Percentiles rank a stretch among this genome's conserved stretches.
phyloP scores from a whole-genome alignment of 2,113 vertebrate species.

The Empidonax alnorum region DNA sequence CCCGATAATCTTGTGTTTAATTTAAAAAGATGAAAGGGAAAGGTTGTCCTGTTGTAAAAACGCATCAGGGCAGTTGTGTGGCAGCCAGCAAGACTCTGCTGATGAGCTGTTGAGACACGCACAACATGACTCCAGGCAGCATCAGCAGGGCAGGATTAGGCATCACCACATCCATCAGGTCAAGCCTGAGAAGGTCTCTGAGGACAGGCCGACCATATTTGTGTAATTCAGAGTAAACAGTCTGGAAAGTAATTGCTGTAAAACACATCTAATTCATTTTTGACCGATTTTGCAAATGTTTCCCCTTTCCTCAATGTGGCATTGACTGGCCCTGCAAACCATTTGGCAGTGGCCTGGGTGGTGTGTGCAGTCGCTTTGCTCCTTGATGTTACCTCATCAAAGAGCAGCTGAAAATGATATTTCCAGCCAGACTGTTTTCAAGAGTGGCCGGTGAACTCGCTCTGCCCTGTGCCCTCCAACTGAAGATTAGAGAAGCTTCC shows the following conservation, averaged over 20 bases:
- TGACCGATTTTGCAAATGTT: neutral
- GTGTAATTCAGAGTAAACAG: slow-evolving; percentile 33
- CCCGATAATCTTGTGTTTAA: neutral
- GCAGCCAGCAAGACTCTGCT: neutral
- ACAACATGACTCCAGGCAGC: neutral
- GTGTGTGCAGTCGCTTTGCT: neutral
- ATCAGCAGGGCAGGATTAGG: neutral
- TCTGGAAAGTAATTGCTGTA: slow-evolving; percentile 25
- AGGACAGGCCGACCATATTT: neutral
- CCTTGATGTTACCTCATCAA: slow-evolving; percentile 65
- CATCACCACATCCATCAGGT: neutral
- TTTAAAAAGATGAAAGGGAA: neutral
- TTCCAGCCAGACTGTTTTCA: neutral
- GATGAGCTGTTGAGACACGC: neutral
- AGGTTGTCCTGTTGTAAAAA: neutral
- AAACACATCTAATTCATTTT: neutral
- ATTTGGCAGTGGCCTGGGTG: neutral
- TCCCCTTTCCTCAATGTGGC: neutral
- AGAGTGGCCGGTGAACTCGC: neutral
- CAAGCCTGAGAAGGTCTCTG: neutral
- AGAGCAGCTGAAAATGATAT: slow-evolving; percentile 58
- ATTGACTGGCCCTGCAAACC: neutral
- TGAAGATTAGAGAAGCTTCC: neutral
- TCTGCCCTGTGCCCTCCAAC: slow-evolving; percentile 32
- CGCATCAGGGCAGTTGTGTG: fast-evolving